These are phyloP conservation scores for Hyphantria cunea DNA, from an alignment of 1,140 invertebrate species.

Conservation along the genomic window DNA sequence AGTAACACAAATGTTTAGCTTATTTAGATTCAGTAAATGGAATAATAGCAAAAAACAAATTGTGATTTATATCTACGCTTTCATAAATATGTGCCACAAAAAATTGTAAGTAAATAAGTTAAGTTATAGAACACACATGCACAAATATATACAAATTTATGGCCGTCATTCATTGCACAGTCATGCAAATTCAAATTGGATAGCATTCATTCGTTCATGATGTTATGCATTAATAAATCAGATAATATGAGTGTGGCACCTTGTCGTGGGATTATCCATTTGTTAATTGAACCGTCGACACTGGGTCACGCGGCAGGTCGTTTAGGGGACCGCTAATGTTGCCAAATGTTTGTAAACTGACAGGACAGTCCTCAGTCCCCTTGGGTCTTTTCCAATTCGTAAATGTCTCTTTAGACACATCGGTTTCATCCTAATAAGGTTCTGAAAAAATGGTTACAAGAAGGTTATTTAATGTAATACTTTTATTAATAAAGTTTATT, in stretches of 20 bases:
- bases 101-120: too few relatives aligned
- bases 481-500: too few relatives aligned
- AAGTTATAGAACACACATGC: too few relatives aligned
- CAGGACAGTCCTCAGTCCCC: constrained; percentile 14
- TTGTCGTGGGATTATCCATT: constrained; percentile 55
- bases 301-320: constrained; percentile 51
- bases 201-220: constrained; percentile 6
- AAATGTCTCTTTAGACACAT: constrained; percentile 13
- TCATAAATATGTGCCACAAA: too few relatives aligned
- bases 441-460: constrained; percentile 8
- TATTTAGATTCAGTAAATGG: too few relatives aligned
- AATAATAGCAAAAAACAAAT: too few relatives aligned
- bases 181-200: constrained; percentile 24
- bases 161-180: background rate
- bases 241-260: constrained; percentile 45
- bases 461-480: constrained; percentile 15
- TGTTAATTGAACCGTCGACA: constrained; percentile 62
- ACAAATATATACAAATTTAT: too few relatives aligned
- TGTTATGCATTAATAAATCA: constrained; percentile 31
- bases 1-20: too few relatives aligned
- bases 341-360: constrained; percentile 12
- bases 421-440: constrained; percentile 21
- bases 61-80: too few relatives aligned
- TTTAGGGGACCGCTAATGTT: constrained; percentile 41
- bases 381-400: background rate